Conservation (phyloP, 2,797 vertebrate species). For the Anabacerthia variegaticeps region DNA sequence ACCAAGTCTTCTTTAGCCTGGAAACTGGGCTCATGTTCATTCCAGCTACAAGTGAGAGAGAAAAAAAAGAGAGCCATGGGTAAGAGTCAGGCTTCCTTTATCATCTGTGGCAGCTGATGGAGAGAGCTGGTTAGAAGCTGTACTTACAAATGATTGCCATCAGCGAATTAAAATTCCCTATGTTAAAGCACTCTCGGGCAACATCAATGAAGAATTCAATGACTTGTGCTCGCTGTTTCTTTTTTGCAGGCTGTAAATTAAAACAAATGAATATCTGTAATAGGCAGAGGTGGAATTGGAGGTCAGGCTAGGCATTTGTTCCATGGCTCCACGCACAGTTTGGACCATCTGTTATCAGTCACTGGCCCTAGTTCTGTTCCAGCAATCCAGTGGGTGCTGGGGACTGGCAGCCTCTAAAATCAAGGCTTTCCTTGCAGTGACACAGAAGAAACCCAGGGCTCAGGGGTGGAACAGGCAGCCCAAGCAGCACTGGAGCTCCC, state of each 20-base stretch:
- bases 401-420: not conserved
- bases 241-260: slow-evolving; percentile 88
- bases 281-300: not conserved
- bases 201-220: slow-evolving; percentile 96
- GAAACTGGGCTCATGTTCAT: slow-evolving; percentile 97
- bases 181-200: slow-evolving; percentile 95
- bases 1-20: slow-evolving; percentile 95
- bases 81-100: not conserved
- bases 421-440: not conserved
- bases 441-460: not conserved
- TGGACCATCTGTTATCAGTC: not conserved
- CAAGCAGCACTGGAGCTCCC: not conserved
- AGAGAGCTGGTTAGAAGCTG: not conserved
- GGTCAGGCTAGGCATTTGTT: not conserved
- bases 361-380: not conserved
- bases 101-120: not conserved
- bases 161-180: slow-evolving; percentile 95
- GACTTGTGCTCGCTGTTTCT: slow-evolving; percentile 91
- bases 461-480: not conserved
- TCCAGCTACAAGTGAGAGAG: slow-evolving; percentile 79
- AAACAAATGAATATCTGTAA: not conserved
- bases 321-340: not conserved
- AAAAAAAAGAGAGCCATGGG: not conserved
- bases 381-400: not conserved
- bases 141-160: slow-evolving; percentile 97